A percentile compares a stretch with the other conserved stretches of the same genome.
phyloP scores from a whole-genome alignment of 1,140 invertebrate genomes.

The Eriocheir sinensis region DNA sequence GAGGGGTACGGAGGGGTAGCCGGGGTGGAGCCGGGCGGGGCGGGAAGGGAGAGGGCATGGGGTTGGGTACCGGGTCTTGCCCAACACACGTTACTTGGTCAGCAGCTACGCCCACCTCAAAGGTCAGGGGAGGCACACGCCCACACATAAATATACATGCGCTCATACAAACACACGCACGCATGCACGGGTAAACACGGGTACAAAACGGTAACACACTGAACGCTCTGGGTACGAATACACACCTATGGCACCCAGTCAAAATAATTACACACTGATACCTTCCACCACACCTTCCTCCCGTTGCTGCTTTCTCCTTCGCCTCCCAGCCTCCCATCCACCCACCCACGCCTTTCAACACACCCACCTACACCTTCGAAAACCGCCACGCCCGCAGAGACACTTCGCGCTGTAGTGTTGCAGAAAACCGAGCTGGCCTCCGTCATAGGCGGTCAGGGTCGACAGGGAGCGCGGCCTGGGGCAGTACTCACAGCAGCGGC shows the following conservation, averaged over 20 bases:
- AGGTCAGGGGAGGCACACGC: slow-evolving; percentile 57
- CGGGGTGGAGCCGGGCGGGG: slow-evolving; percentile 1
- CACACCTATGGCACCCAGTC: background rate
- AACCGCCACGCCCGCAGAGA: background rate
- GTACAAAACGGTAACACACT: slow-evolving; percentile 29
- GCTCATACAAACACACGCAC: slow-evolving; percentile 18
- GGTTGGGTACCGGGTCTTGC: slow-evolving; percentile 28
- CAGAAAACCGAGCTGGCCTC: background rate
- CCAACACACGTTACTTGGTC: slow-evolving; percentile 58
- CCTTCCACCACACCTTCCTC: background rate
- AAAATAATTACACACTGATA: background rate
- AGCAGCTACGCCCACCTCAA: slow-evolving; percentile 53
- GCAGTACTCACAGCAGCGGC: slow-evolving; percentile 29
- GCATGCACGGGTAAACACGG: slow-evolving; percentile 43
- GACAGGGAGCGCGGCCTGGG: background rate
- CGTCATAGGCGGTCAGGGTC: slow-evolving; percentile 18
- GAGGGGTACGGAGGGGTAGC: background rate
- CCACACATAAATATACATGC: slow-evolving; percentile 65
- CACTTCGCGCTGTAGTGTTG: background rate
- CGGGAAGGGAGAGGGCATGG: background rate
- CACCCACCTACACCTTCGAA: background rate
- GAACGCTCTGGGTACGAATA: background rate
- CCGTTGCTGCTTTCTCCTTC: background rate
- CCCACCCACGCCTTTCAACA: background rate
- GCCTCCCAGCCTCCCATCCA: background rate